Evolutionary conservation across 1,140 invertebrate species (phyloP).

Genomic region (Batillaria attramentaria): DNA sequence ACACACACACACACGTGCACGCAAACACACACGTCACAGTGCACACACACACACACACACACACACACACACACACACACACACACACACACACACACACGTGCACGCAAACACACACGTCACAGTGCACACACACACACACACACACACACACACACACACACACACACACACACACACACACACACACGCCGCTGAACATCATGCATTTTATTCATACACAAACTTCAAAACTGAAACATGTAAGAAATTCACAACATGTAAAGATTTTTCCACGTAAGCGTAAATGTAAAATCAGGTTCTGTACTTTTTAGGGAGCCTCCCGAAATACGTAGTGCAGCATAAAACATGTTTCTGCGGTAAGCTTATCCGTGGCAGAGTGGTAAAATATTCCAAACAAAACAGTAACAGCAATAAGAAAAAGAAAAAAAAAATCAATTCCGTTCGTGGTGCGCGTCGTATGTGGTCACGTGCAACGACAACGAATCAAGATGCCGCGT

Average conservation of each 20-base stretch:
- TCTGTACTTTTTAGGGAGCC: too few relatives aligned
- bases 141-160: conserved; percentile 3
- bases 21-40: not conserved
- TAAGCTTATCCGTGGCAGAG: too few relatives aligned
- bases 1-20: not conserved
- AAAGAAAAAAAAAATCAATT: too few relatives aligned
- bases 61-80: not conserved
- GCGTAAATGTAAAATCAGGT: too few relatives aligned
- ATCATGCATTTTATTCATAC: conserved; percentile 7
- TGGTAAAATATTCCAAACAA: too few relatives aligned
- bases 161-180: not conserved
- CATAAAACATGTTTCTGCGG: too few relatives aligned
- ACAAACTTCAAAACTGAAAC: conserved; percentile 1
- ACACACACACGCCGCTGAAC: not conserved
- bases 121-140: not conserved
- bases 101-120: not conserved
- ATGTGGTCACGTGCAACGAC: too few relatives aligned
- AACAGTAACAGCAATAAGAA: too few relatives aligned
- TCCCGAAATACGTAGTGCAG: too few relatives aligned
- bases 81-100: conserved; percentile 4
- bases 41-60: not conserved
- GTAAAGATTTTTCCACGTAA: not conserved
- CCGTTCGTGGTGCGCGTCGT: too few relatives aligned
- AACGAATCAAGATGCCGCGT: too few relatives aligned
- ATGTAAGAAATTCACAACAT: conserved; percentile 15